Conservation (phyloP, 2,888 invertebrate genomes). For the Nephrotoma guestfalica region DNA sequence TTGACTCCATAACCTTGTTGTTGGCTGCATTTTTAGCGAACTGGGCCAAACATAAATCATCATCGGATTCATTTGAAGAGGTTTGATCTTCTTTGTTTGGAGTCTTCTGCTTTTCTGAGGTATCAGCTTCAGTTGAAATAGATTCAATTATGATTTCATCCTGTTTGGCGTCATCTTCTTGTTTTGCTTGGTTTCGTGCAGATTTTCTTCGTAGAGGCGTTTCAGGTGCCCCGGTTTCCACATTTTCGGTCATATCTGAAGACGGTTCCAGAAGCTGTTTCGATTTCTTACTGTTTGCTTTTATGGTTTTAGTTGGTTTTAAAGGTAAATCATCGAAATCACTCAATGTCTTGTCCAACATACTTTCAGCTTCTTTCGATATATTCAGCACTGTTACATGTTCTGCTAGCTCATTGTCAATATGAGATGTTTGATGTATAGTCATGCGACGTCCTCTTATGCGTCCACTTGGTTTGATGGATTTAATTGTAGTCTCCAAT, state of each 20-base stretch:
- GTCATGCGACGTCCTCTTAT: background rate
- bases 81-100: background rate
- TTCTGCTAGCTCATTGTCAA: background rate
- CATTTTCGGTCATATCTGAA: background rate
- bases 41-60: conserved; percentile 29
- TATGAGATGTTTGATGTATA: background rate
- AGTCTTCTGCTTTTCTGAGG: background rate
- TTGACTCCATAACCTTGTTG: conserved; percentile 12
- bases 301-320: background rate
- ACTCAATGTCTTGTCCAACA: background rate
- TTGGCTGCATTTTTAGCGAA: conserved; percentile 31
- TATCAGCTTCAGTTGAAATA: background rate
- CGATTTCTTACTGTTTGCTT: background rate
- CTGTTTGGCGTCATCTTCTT: background rate
- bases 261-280: background rate
- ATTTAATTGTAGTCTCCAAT: background rate
- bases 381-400: background rate
- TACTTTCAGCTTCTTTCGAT: background rate
- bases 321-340: background rate
- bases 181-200: background rate
- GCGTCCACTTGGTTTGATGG: background rate
- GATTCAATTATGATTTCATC: background rate
- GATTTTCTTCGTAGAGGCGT: background rate
- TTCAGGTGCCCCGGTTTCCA: background rate
- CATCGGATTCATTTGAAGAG: conserved; percentile 11